phyloP scores from a whole-genome alignment of 2,888 invertebrate genomes.

The Brassicogethes aeneus region DNA sequence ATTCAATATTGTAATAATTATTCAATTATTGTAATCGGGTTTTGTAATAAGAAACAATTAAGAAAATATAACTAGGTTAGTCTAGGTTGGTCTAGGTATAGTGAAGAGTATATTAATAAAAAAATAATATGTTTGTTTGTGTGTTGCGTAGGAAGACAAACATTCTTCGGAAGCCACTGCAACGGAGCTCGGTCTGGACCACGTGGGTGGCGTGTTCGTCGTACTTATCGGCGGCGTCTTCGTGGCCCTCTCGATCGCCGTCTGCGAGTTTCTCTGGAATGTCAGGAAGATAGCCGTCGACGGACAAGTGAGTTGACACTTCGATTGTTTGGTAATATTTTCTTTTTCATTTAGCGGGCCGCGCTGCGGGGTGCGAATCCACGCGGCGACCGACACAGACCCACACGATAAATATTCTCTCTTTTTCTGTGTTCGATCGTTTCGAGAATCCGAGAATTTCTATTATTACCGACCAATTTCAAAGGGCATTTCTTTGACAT shows the following conservation, averaged over 20 bases:
- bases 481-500: too few species aligned
- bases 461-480: too few species aligned
- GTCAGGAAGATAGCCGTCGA: slow-evolving; percentile 67
- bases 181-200: slow-evolving; percentile 65
- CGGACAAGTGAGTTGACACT: slow-evolving; percentile 53
- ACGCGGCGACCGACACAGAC: not conserved
- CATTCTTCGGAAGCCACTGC: slow-evolving; percentile 31
- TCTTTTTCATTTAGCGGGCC: not conserved
- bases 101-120: too few species aligned
- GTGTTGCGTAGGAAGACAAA: slow-evolving; percentile 21
- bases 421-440: not conserved
- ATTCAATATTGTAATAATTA: too few species aligned
- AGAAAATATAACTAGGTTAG: too few species aligned
- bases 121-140: too few species aligned
- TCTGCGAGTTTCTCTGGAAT: slow-evolving; percentile 80
- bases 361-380: not conserved
- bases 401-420: too few species aligned
- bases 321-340: slow-evolving; percentile 1
- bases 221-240: slow-evolving; percentile 68
- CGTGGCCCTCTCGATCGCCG: slow-evolving; percentile 62
- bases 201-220: slow-evolving; percentile 88
- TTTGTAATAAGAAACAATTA: too few species aligned
- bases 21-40: too few species aligned
- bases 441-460: not conserved
- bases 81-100: too few species aligned